Evolutionary conservation across 2,797 vertebrate genomes (phyloP).

Genomic region (Pangasius krempfi): DNA sequence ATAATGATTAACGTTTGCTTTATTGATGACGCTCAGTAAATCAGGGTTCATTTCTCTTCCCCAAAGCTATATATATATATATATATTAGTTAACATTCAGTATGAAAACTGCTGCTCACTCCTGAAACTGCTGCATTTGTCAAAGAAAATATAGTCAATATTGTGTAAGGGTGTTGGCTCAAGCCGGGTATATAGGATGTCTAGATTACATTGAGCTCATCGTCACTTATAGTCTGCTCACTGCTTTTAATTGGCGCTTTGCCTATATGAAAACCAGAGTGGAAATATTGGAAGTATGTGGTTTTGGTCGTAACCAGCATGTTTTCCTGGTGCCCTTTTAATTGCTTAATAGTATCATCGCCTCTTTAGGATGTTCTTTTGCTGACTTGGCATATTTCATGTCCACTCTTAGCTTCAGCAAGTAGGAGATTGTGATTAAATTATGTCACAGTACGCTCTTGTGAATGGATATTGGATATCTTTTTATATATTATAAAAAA

Average conservation of each 20-base stretch:
- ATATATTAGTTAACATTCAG: neutral
- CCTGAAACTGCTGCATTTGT: neutral
- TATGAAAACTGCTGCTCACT: neutral
- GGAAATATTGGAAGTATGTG: neutral
- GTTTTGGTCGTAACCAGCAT: neutral
- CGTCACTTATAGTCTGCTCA: neutral
- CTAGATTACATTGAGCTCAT: neutral
- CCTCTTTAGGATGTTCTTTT: neutral
- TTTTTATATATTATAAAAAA: no score
- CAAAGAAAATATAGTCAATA: neutral
- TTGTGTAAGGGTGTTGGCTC: neutral
- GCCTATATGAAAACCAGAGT: conserved; percentile 16
- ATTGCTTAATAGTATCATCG: neutral
- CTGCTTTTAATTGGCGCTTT: neutral
- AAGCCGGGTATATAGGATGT: neutral
- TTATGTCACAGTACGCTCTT: neutral
- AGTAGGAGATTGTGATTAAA: neutral
- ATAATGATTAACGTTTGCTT: neutral
- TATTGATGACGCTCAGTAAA: neutral
- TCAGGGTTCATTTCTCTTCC: neutral
- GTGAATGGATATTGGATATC: no score
- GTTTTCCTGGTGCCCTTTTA: neutral
- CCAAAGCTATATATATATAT: neutral
- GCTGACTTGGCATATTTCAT: neutral
- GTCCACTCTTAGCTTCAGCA: neutral